Conservation (phyloP, 2,888 invertebrate genomes). For the Lasioglossum marginatum region DNA sequence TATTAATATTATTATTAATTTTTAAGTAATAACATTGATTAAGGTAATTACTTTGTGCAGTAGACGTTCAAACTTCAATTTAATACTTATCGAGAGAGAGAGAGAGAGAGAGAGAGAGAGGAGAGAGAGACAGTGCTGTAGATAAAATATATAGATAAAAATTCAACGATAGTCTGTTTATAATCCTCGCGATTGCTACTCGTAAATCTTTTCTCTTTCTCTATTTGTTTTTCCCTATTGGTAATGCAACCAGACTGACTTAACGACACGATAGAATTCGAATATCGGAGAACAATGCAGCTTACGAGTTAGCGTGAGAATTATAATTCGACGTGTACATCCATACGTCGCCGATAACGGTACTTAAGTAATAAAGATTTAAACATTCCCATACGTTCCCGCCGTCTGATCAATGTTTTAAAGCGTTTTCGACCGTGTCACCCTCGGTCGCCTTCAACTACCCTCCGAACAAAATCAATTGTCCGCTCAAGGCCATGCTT, state of each 20-base stretch:
- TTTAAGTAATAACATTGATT: conserved; percentile 83
- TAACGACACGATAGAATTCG: conserved; percentile 48
- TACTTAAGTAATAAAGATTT: conserved; percentile 27
- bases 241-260: conserved; percentile 24
- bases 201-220: not conserved
- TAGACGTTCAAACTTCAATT: conserved; percentile 83
- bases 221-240: conserved; percentile 6
- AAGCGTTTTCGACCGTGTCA: conserved; percentile 29
- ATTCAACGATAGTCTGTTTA: conserved; percentile 75
- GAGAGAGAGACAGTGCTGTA: conserved; percentile 77
- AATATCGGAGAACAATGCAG: conserved; percentile 33
- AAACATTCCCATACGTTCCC: conserved; percentile 23
- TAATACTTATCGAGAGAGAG: conserved; percentile 77
- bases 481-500: not conserved
- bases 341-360: conserved; percentile 28
- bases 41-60: conserved; percentile 83
- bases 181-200: conserved; percentile 67
- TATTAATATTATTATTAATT: conserved; percentile 64
- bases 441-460: conserved; percentile 10
- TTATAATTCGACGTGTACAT: conserved; percentile 23
- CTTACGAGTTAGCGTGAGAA: conserved; percentile 25
- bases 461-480: conserved; percentile 7
- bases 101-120: conserved; percentile 66
- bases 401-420: conserved; percentile 19
- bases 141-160: conserved; percentile 80